Evolutionary conservation across 2,113 vertebrate species (phyloP).

Genomic region (Seriola aureovittata): DNA sequence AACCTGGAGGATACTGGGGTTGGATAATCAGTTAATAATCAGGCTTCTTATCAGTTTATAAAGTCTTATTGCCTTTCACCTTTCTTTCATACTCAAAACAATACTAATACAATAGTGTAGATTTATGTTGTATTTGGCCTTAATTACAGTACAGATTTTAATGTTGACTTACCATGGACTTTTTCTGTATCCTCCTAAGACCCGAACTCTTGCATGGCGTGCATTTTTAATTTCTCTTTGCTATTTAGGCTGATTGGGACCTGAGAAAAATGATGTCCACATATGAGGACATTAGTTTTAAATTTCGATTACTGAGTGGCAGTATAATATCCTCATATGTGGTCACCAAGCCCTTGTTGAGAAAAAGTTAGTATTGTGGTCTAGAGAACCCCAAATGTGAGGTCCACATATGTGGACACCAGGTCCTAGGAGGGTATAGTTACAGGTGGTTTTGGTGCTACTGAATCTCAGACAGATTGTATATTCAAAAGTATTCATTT

Average conservation of each 20-base stretch:
- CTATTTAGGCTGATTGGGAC: too few relatives aligned
- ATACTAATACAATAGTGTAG: not conserved
- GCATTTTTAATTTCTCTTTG: too few relatives aligned
- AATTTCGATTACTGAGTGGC: too few relatives aligned
- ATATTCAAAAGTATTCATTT: not conserved
- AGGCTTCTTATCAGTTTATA: not conserved
- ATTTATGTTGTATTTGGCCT: not conserved
- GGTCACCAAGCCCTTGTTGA: too few relatives aligned
- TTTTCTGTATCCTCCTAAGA: not conserved
- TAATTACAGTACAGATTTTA: not conserved
- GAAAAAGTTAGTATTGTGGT: too few relatives aligned
- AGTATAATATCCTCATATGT: too few relatives aligned
- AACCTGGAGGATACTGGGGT: not conserved
- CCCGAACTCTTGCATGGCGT: too few relatives aligned
- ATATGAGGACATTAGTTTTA: too few relatives aligned
- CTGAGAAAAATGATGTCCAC: too few relatives aligned
- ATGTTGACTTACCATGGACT: not conserved
- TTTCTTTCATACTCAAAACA: not conserved
- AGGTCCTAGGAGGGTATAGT: not conserved
- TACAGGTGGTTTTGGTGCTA: conserved; percentile 50
- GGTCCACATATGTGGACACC: too few relatives aligned
- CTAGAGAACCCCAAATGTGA: too few relatives aligned
- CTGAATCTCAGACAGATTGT: not conserved
- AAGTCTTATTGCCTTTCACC: not conserved
- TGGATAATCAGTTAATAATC: not conserved